These are phyloP conservation scores for Drosophila quadrilineata DNA, from an alignment of 1,140 invertebrate species.

Conservation along the genomic window DNA sequence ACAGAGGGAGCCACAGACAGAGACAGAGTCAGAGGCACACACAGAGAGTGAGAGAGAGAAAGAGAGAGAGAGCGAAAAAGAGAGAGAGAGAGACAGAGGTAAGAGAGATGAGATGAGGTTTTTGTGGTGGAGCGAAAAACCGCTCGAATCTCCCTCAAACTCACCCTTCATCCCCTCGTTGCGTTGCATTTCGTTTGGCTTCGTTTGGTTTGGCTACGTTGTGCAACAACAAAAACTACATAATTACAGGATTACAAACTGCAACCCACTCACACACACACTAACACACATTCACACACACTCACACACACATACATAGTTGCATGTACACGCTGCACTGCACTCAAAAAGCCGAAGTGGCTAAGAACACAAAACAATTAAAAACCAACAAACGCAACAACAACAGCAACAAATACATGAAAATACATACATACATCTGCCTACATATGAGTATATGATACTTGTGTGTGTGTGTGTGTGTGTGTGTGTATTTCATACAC, in stretches of 20 bases:
- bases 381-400: slow-evolving; percentile 70
- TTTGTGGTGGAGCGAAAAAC: too few species aligned
- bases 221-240: slow-evolving; percentile 54
- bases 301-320: slow-evolving; percentile 4
- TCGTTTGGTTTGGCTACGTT: slow-evolving; percentile 40
- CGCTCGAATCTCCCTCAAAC: too few species aligned
- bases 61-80: not conserved
- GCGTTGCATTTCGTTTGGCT: slow-evolving; percentile 25
- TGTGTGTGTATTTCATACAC: slow-evolving; percentile 48
- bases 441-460: not conserved
- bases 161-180: not conserved
- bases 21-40: not conserved
- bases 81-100: not conserved
- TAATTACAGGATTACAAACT: slow-evolving; percentile 80
- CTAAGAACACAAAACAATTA: slow-evolving; percentile 79
- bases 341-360: slow-evolving; percentile 75
- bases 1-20: slow-evolving; percentile 9
- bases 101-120: slow-evolving; percentile 12
- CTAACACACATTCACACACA: slow-evolving; percentile 12
- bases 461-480: slow-evolving; percentile 8
- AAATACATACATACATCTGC: slow-evolving; percentile 26
- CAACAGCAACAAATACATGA: slow-evolving; percentile 26
- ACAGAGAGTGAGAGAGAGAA: not conserved
- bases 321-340: slow-evolving; percentile 54
- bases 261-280: slow-evolving; percentile 42